Evolutionary conservation across 2,113 vertebrate species (phyloP), one percentile per base, ranked within the genome.

Genomic region (Calidris pygmaea): DNA sequence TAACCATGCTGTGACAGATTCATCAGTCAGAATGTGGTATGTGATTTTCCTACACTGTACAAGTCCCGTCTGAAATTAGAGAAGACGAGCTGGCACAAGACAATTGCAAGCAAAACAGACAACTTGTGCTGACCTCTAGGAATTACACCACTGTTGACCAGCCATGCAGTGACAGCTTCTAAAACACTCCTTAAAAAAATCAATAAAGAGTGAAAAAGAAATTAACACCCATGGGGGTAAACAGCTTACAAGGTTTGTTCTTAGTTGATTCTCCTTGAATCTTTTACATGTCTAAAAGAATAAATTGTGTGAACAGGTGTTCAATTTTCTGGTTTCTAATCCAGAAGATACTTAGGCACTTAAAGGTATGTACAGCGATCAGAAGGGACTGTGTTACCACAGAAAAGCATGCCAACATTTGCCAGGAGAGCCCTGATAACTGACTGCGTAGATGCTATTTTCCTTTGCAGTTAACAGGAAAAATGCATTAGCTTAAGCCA

Each of bases 81-180:
- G 19, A 27, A 89, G 85, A 84, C 26, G 56, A 29, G 35, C 12
- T 37, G 43, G 90, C 88, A 81, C 27, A 90, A 72, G 60, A 19
- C 35, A 63, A 21, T 13, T 37, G 16, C 76, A 95, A 90, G 43
- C 80, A 92, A 80, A 85, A 39, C 88, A 76, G 83, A 92, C 94
- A 94, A 56, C 73, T 66, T 19, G 9, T 85, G 86, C 86, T 92
- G 76, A 96, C 86, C 76, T 89, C 83, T 30, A 78, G 39, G 70
- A 96, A 93, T 53, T 67, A 60, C 19, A 22, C 70, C 65, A 34
- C 2, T 86, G 30, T 45, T 71, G 26, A 84, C 50, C 35, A 86
- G 56, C 34, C 43, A 67, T 12, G 34, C 24, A 52, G 19, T 5
- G 39, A 14, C 4, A 17, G 39, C 4, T 67, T 45, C 52, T 75